Conservation (phyloP, 1,140 invertebrate species). For the Drosophila athabasca region DNA sequence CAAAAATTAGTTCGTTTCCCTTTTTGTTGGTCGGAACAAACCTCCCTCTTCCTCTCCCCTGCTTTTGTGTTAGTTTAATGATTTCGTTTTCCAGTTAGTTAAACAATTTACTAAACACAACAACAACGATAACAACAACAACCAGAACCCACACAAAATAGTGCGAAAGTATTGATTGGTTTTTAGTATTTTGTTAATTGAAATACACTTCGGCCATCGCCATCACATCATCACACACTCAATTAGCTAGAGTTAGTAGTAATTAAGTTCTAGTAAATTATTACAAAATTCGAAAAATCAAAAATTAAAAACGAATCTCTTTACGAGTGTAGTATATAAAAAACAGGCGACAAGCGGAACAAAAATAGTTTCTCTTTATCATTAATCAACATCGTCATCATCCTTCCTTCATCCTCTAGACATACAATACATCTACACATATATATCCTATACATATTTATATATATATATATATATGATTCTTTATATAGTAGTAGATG, state of each 20-base stretch:
- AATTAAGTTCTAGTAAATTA: slow-evolving; percentile 58
- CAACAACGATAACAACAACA: slow-evolving; percentile 22
- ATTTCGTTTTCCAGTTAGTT: slow-evolving; percentile 59
- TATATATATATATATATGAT: too few relatives aligned
- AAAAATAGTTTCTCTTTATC: slow-evolving; percentile 81
- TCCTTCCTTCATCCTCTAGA: slow-evolving; percentile 35
- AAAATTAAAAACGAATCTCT: slow-evolving; percentile 56
- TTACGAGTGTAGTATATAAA: slow-evolving; percentile 34
- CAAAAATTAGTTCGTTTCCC: neutral
- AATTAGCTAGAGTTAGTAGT: slow-evolving; percentile 68
- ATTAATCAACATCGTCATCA: slow-evolving; percentile 3
- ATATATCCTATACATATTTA: slow-evolving; percentile 12
- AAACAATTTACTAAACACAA: slow-evolving; percentile 47
- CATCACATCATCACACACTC: slow-evolving; percentile 25
- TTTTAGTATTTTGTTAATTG: slow-evolving; percentile 49
- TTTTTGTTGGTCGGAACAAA: neutral
- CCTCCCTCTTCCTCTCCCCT: neutral
- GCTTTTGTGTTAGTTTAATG: slow-evolving; percentile 32
- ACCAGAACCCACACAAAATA: slow-evolving; percentile 37
- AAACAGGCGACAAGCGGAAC: slow-evolving; percentile 84
- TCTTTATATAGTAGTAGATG: too few relatives aligned
- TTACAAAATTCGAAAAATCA: slow-evolving; percentile 48
- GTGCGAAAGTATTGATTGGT: slow-evolving; percentile 47
- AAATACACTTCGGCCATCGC: slow-evolving; percentile 31
- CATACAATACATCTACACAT: slow-evolving; percentile 33